Percentiles rank a stretch among this genome's conserved stretches.
phyloP scores from a whole-genome alignment of 2,113 vertebrate species.

The Phocoena sinus region DNA sequence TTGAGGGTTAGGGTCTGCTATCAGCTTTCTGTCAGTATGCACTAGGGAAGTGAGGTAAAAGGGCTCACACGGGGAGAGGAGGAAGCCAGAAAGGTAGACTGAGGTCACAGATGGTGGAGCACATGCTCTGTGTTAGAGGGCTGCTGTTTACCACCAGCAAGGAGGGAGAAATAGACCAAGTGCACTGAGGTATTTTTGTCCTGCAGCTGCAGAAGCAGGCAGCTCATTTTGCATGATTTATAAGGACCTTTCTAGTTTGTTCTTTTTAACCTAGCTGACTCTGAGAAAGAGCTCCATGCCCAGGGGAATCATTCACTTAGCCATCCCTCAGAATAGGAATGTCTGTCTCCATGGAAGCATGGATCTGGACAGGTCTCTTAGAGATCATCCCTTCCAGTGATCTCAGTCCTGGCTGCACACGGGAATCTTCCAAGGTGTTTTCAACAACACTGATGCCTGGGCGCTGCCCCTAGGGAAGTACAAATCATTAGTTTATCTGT shows the following conservation, averaged over 20 bases:
- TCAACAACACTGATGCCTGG: neutral
- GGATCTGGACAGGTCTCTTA: neutral
- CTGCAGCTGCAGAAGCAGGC: slow-evolving; percentile 35
- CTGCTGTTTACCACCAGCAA: neutral
- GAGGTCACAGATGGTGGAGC: neutral
- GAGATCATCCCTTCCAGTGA: neutral
- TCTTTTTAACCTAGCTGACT: slow-evolving; percentile 45
- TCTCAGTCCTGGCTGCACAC: neutral
- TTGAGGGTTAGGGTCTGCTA: neutral
- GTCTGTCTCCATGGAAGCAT: neutral
- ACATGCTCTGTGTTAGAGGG: neutral
- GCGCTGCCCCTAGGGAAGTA: neutral
- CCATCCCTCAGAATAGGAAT: neutral
- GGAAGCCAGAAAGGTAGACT: neutral
- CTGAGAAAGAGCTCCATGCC: neutral
- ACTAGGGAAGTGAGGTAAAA: neutral
- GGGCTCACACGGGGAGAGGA: neutral
- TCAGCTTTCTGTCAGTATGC: neutral
- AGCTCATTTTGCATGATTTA: slow-evolving; percentile 29
- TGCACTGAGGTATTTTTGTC: slow-evolving; percentile 16
- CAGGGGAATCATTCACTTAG: neutral
- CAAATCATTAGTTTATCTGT: neutral
- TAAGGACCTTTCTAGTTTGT: slow-evolving; percentile 43
- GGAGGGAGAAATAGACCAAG: neutral
- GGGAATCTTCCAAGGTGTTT: neutral